Base-by-base conservation (phyloP, 2,888 invertebrate genomes). In the Rutpela maculata region DNA sequence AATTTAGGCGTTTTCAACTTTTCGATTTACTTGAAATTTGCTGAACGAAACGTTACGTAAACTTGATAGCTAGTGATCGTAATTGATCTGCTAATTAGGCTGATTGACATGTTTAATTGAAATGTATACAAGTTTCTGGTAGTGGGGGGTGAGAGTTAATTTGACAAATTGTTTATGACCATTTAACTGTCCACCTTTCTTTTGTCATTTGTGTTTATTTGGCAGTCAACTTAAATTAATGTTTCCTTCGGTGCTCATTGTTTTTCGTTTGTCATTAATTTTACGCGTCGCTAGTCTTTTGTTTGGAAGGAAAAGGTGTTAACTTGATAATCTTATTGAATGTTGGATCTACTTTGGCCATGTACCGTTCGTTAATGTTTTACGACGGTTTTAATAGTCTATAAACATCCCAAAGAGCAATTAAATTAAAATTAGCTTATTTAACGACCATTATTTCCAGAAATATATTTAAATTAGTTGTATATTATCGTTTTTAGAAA, bases 51-150 rank as follows among this genome's bases (percentile, higher is more conserved):
- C 26, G 9, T 63, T 50, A 43, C 55, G 38, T 12, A 69, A 67
- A 65, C 60, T 10, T 6, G 0, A 70, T n/a, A 38, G 7, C 19
- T 60, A 43, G 10, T 19, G 56, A 50, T 70, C 59, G 60, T 74
- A 17, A 31, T 31, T 74, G 67, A 79, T 79, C 76, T 80, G 81
- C 80, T 86, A 85, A 87, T 86, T 86, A 83, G 72, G 81, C 70
- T 83, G 85, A 87, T 86, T 86, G 87, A 86, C 86, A 87, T 84
- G 85, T 85, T 82, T 87, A 87, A 88, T 88, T 88, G 85, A 84
- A 86, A 84, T 88, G 87, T 88, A 87, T 86, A 88, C 87, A 87
- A 84, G 78, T 79, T 79, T 77, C 78, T 78, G 67, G 70, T 75
- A 79, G 82, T 81, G 83, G 86, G 75, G 86, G 84, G 85, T 83